phyloP scores from a whole-genome alignment of 2,888 invertebrate genomes.

The Cephus rjabovi region DNA sequence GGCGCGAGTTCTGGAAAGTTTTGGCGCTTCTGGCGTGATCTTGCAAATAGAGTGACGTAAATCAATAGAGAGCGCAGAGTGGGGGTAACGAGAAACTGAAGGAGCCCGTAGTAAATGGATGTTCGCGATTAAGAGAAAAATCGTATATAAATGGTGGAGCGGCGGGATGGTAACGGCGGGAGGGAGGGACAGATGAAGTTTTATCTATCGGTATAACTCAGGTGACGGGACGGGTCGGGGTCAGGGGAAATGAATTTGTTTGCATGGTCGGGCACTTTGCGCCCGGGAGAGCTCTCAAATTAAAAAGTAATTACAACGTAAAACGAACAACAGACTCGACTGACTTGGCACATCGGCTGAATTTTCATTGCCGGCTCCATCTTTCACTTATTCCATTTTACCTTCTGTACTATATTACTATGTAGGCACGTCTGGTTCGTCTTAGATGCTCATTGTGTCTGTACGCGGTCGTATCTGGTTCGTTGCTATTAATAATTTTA shows the following conservation, averaged over 20 bases:
- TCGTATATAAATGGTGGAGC: conserved; percentile 58
- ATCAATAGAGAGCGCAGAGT: conserved; percentile 50
- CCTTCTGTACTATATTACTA: too few relatives aligned
- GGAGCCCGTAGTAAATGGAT: conserved; percentile 59
- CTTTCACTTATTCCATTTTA: not conserved
- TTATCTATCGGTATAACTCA: conserved; percentile 45
- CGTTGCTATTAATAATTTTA: not conserved
- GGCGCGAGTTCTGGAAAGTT: conserved; percentile 55
- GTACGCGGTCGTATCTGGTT: not conserved
- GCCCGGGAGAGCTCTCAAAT: conserved; percentile 39
- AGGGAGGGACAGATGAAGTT: conserved; percentile 44
- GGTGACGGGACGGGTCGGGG: conserved; percentile 1
- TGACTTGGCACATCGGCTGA: not conserved
- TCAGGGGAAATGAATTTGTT: conserved; percentile 15
- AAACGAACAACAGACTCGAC: conserved; percentile 3
- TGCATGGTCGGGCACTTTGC: conserved; percentile 4
- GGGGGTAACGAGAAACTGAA: conserved; percentile 61
- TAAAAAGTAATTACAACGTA: conserved; percentile 46
- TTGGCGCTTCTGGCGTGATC: conserved; percentile 60
- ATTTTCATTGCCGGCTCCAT: not conserved
- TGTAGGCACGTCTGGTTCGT: not conserved
- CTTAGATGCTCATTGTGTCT: not conserved
- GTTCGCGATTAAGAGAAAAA: conserved; percentile 63
- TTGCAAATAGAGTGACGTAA: conserved; percentile 62
- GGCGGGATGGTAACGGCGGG: conserved; percentile 12